Evolutionary conservation across 2,113 vertebrate species (phyloP).

Genomic region (Aepyceros melampus): DNA sequence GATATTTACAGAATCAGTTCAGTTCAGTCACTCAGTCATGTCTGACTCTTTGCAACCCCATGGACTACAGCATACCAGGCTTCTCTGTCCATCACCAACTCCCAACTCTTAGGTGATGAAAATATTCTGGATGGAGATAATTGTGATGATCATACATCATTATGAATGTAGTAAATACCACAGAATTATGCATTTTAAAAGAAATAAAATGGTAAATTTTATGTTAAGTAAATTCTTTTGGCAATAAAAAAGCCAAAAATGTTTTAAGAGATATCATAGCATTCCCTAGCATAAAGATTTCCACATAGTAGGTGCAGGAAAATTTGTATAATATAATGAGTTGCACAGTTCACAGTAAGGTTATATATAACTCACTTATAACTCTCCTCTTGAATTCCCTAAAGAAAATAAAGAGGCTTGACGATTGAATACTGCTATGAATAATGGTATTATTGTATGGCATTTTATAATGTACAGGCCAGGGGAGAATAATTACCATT

Average conservation of each 20-base stretch:
- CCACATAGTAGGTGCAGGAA: neutral
- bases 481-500: neutral
- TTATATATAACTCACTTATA: neutral
- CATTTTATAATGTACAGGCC: neutral
- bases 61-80: neutral
- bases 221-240: neutral
- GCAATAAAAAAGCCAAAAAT: neutral
- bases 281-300: neutral
- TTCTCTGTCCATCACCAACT: neutral
- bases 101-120: neutral
- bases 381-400: neutral
- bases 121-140: neutral
- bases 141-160: neutral
- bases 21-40: neutral
- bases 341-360: neutral
- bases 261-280: neutral
- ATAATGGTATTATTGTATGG: neutral
- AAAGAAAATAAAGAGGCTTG: neutral
- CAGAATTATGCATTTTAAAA: neutral
- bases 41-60: neutral
- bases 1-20: neutral
- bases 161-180: neutral
- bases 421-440: neutral
- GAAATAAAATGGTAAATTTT: neutral
- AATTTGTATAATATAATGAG: neutral